These are phyloP conservation scores for Hybognathus amarus DNA, from an alignment of 2,797 vertebrate genomes.

Conservation along the genomic window DNA sequence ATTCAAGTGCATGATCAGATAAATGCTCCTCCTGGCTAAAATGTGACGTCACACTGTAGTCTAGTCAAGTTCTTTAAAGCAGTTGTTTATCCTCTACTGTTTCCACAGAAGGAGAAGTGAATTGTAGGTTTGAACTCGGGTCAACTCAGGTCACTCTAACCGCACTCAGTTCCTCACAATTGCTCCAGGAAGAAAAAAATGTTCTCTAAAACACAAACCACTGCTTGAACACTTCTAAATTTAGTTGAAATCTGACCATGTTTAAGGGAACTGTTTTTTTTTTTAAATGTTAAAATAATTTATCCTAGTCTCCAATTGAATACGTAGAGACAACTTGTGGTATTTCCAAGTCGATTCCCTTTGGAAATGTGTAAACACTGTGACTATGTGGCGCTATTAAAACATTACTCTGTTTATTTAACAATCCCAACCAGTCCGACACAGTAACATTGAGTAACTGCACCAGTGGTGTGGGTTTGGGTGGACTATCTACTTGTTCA, in stretches of 20 bases:
- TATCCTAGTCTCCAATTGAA: background rate
- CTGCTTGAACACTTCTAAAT: background rate
- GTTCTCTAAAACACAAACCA: background rate
- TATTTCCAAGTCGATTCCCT: background rate
- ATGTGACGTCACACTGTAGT: background rate
- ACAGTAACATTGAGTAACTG: constrained; percentile 2
- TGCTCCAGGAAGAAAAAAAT: background rate
- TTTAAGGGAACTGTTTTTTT: background rate
- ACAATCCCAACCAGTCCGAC: background rate
- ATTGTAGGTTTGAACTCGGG: constrained; percentile 8
- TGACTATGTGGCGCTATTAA: background rate
- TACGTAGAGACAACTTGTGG: background rate
- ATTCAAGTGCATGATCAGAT: background rate
- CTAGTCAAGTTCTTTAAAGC: constrained; percentile 24
- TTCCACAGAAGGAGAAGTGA: constrained; percentile 29
- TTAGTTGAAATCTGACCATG: background rate
- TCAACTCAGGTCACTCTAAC: constrained; percentile 37
- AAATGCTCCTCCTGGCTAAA: background rate
- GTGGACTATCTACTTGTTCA: constrained; percentile 13
- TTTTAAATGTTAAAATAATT: background rate
- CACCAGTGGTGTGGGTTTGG: background rate
- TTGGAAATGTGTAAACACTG: background rate
- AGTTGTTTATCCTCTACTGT: constrained; percentile 14
- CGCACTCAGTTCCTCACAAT: constrained; percentile 6
- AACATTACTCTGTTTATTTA: constrained; percentile 26